These are phyloP conservation scores for Luidia sarsii DNA, from an alignment of 53 echinoderm and acorn worm genomes.

Conservation along the genomic window DNA sequence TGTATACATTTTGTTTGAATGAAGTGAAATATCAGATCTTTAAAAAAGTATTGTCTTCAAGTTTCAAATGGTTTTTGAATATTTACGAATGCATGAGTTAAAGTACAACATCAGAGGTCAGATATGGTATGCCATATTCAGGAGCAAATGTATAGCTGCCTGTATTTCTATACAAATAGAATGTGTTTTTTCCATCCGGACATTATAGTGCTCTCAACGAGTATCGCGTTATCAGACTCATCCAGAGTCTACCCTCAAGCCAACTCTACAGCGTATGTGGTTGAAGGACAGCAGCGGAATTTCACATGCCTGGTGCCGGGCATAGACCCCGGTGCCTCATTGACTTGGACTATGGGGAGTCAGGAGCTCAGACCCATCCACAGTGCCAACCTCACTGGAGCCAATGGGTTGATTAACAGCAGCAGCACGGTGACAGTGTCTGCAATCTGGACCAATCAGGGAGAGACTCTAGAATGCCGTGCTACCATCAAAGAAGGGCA, in stretches of 20 bases:
- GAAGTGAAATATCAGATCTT: too few species aligned
- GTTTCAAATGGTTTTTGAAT: too few species aligned
- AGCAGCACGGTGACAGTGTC: not conserved
- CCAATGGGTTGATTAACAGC: conserved; percentile 11
- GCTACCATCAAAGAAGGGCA: not conserved
- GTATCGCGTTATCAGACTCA: not conserved
- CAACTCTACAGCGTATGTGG: not conserved
- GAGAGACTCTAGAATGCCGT: not conserved
- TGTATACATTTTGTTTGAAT: too few species aligned
- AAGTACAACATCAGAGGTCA: too few species aligned
- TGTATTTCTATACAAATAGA: too few species aligned
- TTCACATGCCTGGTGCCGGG: conserved; percentile 8
- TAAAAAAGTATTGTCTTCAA: too few species aligned
- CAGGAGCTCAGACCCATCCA: not conserved
- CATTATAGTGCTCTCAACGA: not conserved
- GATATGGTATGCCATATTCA: too few species aligned
- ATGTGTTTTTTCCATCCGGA: too few species aligned
- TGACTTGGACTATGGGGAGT: conserved; percentile 11
- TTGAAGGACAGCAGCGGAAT: not conserved
- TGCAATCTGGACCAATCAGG: not conserved
- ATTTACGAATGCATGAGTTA: too few species aligned
- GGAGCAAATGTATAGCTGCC: too few species aligned
- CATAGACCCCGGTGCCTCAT: conserved; percentile 5
- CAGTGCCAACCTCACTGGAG: not conserved
- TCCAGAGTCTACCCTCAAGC: not conserved